phyloP scores from a whole-genome alignment of 2,888 invertebrate genomes.

The Lasioglossum vierecki region DNA sequence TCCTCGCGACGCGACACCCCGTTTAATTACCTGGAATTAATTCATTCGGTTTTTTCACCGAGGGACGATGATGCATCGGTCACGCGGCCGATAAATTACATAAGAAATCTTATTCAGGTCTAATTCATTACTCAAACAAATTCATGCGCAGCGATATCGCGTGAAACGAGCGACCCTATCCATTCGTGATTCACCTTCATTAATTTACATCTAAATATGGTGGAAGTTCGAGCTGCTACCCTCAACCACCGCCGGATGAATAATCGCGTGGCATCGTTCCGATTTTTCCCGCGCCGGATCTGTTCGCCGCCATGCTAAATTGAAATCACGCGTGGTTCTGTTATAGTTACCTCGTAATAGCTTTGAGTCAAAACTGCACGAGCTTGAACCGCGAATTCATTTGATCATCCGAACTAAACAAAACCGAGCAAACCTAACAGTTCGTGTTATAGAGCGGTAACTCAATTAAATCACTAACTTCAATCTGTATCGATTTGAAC shows the following conservation, averaged over 20 bases:
- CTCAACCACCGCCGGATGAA: slow-evolving; percentile 26
- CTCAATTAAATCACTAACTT: too few relatives aligned
- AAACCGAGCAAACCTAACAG: too few relatives aligned
- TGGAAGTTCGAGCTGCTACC: slow-evolving; percentile 40
- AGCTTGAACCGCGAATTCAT: neutral
- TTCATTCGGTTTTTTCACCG: slow-evolving; percentile 38
- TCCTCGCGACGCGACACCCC: slow-evolving; percentile 11
- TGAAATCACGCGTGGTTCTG: slow-evolving; percentile 16
- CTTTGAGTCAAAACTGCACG: neutral
- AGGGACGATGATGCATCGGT: slow-evolving; percentile 42
- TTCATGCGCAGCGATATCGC: slow-evolving; percentile 47
- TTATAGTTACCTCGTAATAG: neutral
- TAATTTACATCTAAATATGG: slow-evolving; percentile 61
- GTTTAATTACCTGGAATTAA: slow-evolving; percentile 59
- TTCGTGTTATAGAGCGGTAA: too few relatives aligned
- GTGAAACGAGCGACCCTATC: slow-evolving; percentile 28
- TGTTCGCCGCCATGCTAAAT: slow-evolving; percentile 10
- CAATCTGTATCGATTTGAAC: too few relatives aligned
- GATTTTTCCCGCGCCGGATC: slow-evolving; percentile 24
- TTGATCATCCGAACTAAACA: too few relatives aligned
- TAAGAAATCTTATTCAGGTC: slow-evolving; percentile 49
- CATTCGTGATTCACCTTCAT: slow-evolving; percentile 57
- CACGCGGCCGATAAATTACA: slow-evolving; percentile 49
- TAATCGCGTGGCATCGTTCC: slow-evolving; percentile 34
- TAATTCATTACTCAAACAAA: slow-evolving; percentile 58